Evolutionary conservation across 1,140 invertebrate species (phyloP).

Genomic region (Camponotus vicinus): DNA sequence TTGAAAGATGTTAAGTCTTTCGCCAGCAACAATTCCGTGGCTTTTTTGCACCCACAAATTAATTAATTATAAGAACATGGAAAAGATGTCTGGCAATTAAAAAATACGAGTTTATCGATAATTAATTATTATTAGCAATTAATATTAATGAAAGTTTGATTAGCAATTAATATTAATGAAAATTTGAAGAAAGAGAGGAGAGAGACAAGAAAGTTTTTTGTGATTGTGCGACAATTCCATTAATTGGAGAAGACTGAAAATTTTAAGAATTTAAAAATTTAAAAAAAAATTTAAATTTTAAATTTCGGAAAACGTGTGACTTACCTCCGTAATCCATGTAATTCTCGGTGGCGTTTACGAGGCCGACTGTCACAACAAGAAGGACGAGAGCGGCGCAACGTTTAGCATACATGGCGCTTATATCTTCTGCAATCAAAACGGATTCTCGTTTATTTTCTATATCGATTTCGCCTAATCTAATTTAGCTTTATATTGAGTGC

Average conservation of each 20-base stretch:
- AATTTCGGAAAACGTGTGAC: slow-evolving; percentile 3
- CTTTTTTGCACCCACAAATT: background rate
- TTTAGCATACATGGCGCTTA: slow-evolving; percentile 63
- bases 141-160: no score
- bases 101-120: background rate
- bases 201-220: background rate
- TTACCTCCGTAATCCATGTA: slow-evolving; percentile 79
- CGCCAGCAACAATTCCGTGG: background rate
- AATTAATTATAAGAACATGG: background rate
- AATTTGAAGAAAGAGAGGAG: background rate
- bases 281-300: no score
- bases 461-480: background rate
- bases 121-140: no score
- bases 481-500: background rate
- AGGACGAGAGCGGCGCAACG: slow-evolving; percentile 43
- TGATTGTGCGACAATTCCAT: slow-evolving; percentile 5
- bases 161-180: background rate
- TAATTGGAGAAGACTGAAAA: no score
- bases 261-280: no score
- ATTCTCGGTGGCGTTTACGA: slow-evolving; percentile 71
- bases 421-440: slow-evolving; percentile 63
- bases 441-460: background rate
- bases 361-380: slow-evolving; percentile 59
- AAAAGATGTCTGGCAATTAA: background rate
- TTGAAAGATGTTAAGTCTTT: background rate